Percentiles rank a stretch among this genome's conserved stretches.
Conservation (phyloP, 2,888 invertebrate genomes). For the Agrilus cyanescens region DNA sequence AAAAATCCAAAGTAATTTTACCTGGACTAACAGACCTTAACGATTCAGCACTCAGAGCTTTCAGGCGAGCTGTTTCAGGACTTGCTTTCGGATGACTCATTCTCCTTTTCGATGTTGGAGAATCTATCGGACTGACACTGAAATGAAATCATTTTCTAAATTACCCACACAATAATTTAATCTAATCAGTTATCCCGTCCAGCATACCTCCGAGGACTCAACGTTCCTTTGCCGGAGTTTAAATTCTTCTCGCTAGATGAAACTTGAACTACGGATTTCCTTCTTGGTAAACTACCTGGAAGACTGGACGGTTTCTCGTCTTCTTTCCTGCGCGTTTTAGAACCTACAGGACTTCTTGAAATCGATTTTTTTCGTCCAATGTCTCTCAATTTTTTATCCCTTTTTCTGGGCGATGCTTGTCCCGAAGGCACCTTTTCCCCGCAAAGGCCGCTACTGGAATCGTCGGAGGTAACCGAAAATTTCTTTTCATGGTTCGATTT, state of each 20-base stretch:
- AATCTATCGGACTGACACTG: conserved; percentile 38
- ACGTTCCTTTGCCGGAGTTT: conserved; percentile 13
- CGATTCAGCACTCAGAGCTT: conserved; percentile 78
- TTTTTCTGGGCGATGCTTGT: conserved; percentile 44
- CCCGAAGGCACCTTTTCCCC: conserved; percentile 14
- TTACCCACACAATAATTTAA: not conserved
- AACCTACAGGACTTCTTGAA: conserved; percentile 45
- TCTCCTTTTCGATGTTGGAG: conserved; percentile 31
- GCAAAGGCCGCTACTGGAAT: conserved; percentile 34
- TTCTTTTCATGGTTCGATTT: conserved; percentile 11
- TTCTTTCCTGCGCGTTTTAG: conserved; percentile 26
- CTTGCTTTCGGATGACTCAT: conserved; percentile 24
- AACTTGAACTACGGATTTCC: conserved; percentile 45
- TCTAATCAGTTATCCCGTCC: not conserved
- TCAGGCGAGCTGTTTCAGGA: conserved; percentile 45
- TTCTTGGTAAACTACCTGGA: conserved; percentile 45
- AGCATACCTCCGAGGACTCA: conserved; percentile 29
- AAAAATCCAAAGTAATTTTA: too few species aligned
- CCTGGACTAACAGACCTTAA: conserved; percentile 77
- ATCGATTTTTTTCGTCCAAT: conserved; percentile 54
- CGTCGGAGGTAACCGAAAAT: conserved; percentile 32
- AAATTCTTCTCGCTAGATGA: conserved; percentile 4
- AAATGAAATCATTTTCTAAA: not conserved
- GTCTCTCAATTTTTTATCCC: conserved; percentile 46
- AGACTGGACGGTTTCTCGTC: conserved; percentile 32